A percentile compares a stretch with the other conserved stretches of the same genome.
Evolutionary conservation across 2,888 invertebrate genomes (phyloP).

Genomic region (Heteromyza rotundicornis): DNA sequence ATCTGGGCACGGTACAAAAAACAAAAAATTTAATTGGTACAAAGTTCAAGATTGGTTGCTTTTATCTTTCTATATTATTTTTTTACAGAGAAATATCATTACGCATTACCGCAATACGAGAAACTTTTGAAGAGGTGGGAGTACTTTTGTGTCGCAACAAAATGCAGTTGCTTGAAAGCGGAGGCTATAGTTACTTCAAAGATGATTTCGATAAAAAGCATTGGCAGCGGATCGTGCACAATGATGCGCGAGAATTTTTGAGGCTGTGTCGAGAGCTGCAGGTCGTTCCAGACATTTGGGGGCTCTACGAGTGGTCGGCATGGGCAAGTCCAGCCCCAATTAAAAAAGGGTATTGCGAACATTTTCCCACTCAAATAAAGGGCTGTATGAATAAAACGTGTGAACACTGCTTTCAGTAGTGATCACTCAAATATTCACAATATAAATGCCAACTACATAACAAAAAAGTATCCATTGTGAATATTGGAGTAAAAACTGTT

Average conservation of each 20-base stretch:
- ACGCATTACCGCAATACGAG: constrained; percentile 83
- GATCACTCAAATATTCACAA: too few species aligned
- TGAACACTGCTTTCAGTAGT: too few species aligned
- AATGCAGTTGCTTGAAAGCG: constrained; percentile 56
- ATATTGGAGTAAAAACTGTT: too few species aligned
- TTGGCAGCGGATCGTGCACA: constrained; percentile 68
- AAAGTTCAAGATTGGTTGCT: constrained; percentile 20
- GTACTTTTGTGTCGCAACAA: constrained; percentile 71
- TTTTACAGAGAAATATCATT: constrained; percentile 71
- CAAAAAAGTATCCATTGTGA: too few species aligned
- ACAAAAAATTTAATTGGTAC: not conserved
- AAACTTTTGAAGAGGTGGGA: constrained; percentile 91
- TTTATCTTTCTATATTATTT: constrained; percentile 16
- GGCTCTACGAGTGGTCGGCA: constrained; percentile 79
- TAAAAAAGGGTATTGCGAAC: constrained; percentile 66
- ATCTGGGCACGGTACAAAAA: constrained; percentile 47
- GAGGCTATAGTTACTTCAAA: constrained; percentile 58
- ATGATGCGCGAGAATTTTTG: constrained; percentile 64
- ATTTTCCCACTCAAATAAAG: too few species aligned
- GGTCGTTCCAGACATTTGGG: constrained; percentile 80
- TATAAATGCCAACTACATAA: too few species aligned
- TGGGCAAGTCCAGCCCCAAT: constrained; percentile 74
- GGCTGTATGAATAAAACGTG: too few species aligned
- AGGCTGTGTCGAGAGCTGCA: constrained; percentile 71
- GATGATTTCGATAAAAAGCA: constrained; percentile 65